Base-by-base conservation (phyloP, 2,113 vertebrate genomes). In the Carettochelys insculpta region DNA sequence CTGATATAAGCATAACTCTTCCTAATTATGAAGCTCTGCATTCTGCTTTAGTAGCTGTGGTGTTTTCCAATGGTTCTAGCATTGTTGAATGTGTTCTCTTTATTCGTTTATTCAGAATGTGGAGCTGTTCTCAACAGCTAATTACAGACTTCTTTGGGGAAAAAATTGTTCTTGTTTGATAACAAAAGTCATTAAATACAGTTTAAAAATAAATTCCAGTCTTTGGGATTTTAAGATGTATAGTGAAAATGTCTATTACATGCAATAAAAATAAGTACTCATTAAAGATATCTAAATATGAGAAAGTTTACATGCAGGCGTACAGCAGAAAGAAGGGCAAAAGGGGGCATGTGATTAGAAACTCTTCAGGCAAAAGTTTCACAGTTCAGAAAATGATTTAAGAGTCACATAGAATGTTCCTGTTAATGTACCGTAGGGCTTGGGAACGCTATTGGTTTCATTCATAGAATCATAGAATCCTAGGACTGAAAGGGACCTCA, bases 11-110 rank as follows among this genome's bases (percentile, higher is more conserved):
- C 73, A 41, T 90, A 89, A 86, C 47, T 92, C 92, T 94, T 41
- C 86, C n/a, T 48, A 43, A 10, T 48, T 86, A 85, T 86, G 29
- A 77, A 93, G n/a, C 50, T 93, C 38, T 76, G 68, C 93, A 94
- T 90, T 22, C 0, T 86, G 43, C 41, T 85, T 9, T 80, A 92
- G 24, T 48, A 73, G 77, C 79, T 45, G 45, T 89, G 85, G 86
- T 82, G 79, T 41, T 87, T 94, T 78, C 51, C 45, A 76, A n/a
- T 17, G 53, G 94, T 94, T 93, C 48, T 86, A 92, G 73, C 83
- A 80, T 73, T 82, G 81, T 48, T 86, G 81, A 87, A 78, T 83
- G 27, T 77, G 25, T 94, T 54, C 53, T 22, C 53, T 83, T 85
- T 88, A 92, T 84, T 78, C 68, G 71, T 61, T 85, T 79, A 89